These are phyloP conservation scores for Varecia variegata DNA, from an alignment of 2,797 vertebrate species.

Conservation along the genomic window DNA sequence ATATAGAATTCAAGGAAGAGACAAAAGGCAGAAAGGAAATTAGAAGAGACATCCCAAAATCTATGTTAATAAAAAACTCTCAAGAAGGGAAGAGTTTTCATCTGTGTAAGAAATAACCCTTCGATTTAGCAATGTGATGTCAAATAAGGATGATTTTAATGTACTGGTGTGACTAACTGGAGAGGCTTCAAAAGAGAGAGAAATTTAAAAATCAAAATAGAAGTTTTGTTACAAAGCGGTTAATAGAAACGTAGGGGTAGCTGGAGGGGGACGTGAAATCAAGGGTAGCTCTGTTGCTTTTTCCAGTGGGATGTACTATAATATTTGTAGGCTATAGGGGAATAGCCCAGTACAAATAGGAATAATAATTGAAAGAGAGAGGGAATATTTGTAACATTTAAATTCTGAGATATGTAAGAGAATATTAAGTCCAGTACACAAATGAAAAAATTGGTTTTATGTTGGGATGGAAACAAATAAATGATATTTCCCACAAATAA, in stretches of 20 bases:
- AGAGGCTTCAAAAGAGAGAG: background rate
- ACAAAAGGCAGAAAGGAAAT: background rate
- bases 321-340: background rate
- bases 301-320: background rate
- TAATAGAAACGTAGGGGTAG: background rate
- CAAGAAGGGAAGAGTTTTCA: background rate
- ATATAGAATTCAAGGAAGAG: background rate
- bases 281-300: background rate
- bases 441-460: background rate
- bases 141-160: background rate
- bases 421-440: background rate
- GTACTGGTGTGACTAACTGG: background rate
- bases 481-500: background rate
- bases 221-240: background rate
- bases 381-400: background rate
- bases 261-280: background rate
- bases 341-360: background rate
- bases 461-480: background rate
- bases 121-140: background rate
- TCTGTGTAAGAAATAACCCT: background rate
- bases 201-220: background rate
- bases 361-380: background rate
- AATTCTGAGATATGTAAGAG: background rate
- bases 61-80: background rate
- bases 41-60: background rate